phyloP scores from a whole-genome alignment of 2,888 invertebrate species.

The Choreutis nemorana region DNA sequence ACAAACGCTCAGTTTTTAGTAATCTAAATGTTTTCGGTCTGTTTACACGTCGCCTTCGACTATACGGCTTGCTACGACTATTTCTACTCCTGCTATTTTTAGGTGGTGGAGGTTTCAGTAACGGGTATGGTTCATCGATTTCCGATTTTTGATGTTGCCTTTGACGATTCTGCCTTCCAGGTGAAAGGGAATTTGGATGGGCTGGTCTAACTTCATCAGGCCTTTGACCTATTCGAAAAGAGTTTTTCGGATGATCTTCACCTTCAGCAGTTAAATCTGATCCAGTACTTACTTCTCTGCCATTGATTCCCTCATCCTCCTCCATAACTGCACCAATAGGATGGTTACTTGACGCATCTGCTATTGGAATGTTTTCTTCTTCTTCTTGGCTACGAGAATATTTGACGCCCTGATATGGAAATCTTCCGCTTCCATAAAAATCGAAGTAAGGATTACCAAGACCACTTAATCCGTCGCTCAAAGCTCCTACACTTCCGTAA shows the following conservation, averaged over 20 bases:
- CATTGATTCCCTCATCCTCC: conserved; percentile 35
- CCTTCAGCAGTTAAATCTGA: conserved; percentile 30
- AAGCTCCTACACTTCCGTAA: conserved; percentile 19
- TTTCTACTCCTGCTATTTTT: conserved; percentile 25
- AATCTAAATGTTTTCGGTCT: conserved; percentile 36
- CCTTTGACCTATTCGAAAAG: conserved; percentile 23
- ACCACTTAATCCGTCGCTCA: conserved; percentile 29
- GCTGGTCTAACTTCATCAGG: conserved; percentile 27
- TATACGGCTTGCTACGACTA: conserved; percentile 25
- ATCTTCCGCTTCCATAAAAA: conserved; percentile 34
- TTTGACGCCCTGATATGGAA: conserved; percentile 49
- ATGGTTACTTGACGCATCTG: conserved; percentile 45
- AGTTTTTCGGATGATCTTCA: conserved; percentile 30
- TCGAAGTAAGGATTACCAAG: conserved; percentile 41
- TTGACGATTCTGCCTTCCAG: conserved; percentile 29
- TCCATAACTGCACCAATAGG: conserved; percentile 59
- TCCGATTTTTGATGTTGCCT: conserved; percentile 41
- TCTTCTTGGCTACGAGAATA: conserved; percentile 60
- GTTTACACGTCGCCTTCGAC: conserved; percentile 30
- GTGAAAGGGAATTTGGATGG: conserved; percentile 30
- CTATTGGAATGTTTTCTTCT: conserved; percentile 49
- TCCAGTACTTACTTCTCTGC: conserved; percentile 25
- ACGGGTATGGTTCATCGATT: conserved; percentile 43
- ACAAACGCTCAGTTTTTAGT: conserved; percentile 41
- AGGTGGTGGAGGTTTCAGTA: conserved; percentile 51